These are phyloP conservation scores for Drosophila trapezifrons DNA, from an alignment of 1,140 invertebrate genomes.

Conservation along the genomic window DNA sequence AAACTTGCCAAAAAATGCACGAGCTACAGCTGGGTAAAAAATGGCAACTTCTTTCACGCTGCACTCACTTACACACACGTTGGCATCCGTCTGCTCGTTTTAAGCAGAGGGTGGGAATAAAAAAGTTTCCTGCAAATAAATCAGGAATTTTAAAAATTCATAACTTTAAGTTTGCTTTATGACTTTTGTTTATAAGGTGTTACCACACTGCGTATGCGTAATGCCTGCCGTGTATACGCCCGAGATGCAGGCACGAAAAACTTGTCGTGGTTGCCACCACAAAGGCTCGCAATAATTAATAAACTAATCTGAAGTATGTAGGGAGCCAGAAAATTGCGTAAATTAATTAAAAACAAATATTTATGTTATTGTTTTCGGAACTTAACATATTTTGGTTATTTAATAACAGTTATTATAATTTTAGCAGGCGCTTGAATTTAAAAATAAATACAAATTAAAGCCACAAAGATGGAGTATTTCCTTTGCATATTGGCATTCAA, in stretches of 20 bases:
- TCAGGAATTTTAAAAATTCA: constrained; percentile 80
- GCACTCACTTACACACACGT: constrained; percentile 24
- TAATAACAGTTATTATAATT: neutral
- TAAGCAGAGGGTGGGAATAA: constrained; percentile 20
- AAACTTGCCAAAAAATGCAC: constrained; percentile 57
- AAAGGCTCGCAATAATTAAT: constrained; percentile 58
- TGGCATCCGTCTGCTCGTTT: constrained; percentile 12
- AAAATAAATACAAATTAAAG: neutral
- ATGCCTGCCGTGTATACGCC: constrained; percentile 35
- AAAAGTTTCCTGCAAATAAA: constrained; percentile 74
- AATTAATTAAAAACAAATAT: neutral
- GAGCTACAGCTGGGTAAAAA: constrained; percentile 19
- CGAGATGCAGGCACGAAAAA: constrained; percentile 32
- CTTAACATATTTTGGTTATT: no score
- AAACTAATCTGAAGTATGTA: neutral
- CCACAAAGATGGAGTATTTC: no score
- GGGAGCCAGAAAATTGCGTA: neutral
- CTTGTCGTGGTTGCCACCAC: constrained; percentile 50
- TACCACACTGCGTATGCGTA: constrained; percentile 69
- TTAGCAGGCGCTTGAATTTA: neutral
- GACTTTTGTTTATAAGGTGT: constrained; percentile 72
- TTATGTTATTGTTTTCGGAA: no score
- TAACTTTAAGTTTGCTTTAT: constrained; percentile 79
- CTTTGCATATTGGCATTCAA: constrained; percentile 1
- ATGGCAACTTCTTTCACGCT: constrained; percentile 45